A percentile compares a stretch with the other conserved stretches of the same genome.
Evolutionary conservation across 2,888 invertebrate species (phyloP).

Genomic region (Steromphala cineraria): DNA sequence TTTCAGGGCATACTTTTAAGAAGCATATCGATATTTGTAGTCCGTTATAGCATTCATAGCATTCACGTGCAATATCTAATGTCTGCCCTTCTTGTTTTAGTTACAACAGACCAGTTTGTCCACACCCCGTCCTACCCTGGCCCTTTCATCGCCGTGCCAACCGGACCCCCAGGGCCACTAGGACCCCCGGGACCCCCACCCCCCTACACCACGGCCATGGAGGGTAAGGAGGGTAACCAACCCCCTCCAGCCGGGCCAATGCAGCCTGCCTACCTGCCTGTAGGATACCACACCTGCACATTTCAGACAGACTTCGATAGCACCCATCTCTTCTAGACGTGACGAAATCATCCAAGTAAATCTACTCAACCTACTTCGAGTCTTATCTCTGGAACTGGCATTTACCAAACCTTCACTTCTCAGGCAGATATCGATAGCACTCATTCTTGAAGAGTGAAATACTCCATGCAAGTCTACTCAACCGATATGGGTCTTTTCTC

Average conservation of each 20-base stretch:
- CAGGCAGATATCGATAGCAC: too few relatives aligned
- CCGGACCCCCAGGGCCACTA: not conserved
- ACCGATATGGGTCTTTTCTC: too few relatives aligned
- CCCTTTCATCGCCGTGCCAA: not conserved
- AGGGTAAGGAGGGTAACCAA: not conserved
- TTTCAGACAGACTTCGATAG: not conserved
- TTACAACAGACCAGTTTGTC: not conserved
- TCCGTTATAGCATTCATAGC: too few relatives aligned
- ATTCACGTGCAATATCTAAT: too few relatives aligned
- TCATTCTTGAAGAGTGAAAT: too few relatives aligned
- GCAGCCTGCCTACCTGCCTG: not conserved
- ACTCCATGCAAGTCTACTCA: too few relatives aligned
- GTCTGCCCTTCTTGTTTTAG: not conserved
- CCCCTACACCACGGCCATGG: not conserved
- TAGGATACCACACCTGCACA: not conserved
- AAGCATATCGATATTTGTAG: too few relatives aligned
- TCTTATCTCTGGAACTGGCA: too few relatives aligned
- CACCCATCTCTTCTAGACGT: not conserved
- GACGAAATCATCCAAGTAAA: not conserved
- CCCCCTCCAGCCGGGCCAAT: not conserved
- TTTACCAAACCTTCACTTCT: too few relatives aligned
- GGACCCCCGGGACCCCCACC: not conserved
- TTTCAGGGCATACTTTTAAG: too few relatives aligned
- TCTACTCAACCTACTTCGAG: too few relatives aligned
- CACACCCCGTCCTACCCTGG: not conserved